These are phyloP conservation scores for Hypotaenidia okinawae DNA, from an alignment of 2,797 vertebrate genomes.

Conservation along the genomic window DNA sequence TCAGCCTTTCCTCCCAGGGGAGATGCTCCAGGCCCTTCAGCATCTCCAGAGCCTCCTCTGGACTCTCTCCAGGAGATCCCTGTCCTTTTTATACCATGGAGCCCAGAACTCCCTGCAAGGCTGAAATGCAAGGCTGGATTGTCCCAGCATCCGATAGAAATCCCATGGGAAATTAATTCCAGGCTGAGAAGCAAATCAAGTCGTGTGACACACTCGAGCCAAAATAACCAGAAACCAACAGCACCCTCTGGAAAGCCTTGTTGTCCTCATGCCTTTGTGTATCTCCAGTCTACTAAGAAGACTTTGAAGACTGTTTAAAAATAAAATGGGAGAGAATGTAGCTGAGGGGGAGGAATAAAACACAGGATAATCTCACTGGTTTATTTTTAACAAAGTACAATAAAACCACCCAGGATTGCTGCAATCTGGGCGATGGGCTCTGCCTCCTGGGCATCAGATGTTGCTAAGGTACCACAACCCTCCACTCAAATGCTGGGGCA, in stretches of 20 bases:
- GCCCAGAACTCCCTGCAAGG: no score
- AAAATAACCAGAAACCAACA: background rate
- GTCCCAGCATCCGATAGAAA: background rate
- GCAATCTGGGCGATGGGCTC: background rate
- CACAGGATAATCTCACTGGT: background rate
- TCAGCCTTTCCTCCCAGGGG: no score
- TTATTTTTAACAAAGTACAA: constrained; percentile 56
- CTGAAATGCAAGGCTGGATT: background rate
- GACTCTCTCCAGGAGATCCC: no score
- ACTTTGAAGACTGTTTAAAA: background rate
- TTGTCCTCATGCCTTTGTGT: background rate
- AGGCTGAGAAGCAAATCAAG: constrained; percentile 9
- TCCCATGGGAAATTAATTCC: constrained; percentile 57
- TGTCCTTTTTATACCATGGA: no score
- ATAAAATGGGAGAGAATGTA: constrained; percentile 11
- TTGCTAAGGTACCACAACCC: background rate
- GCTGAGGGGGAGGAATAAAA: background rate
- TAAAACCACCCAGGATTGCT: background rate
- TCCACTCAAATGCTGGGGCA: background rate
- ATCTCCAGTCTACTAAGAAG: background rate
- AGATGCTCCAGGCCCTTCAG: no score
- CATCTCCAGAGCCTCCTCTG: no score
- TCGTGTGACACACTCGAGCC: background rate
- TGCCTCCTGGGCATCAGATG: background rate
- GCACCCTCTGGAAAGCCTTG: background rate